A percentile compares a stretch with the other conserved stretches of the same genome.
phyloP scores from a whole-genome alignment of 2,888 invertebrate genomes.

The Abscondita cerata region DNA sequence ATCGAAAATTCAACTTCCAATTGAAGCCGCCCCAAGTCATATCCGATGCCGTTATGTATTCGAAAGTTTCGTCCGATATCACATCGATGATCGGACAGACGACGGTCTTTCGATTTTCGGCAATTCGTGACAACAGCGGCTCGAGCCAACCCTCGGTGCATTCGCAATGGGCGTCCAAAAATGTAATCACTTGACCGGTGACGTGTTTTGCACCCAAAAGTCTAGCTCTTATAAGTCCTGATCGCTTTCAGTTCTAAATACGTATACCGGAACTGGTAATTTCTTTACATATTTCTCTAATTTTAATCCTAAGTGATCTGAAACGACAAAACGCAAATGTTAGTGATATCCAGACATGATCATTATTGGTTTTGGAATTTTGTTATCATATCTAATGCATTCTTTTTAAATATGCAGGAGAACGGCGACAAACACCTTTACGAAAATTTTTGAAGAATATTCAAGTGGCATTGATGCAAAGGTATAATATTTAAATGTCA shows the following conservation, averaged over 20 bases:
- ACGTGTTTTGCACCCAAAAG: slow-evolving; percentile 93
- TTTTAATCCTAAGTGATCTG: slow-evolving; percentile 87
- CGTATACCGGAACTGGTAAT: slow-evolving; percentile 84
- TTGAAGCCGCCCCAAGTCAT: slow-evolving; percentile 99
- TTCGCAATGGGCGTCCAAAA: slow-evolving; percentile 98
- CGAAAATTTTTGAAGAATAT: too few species aligned
- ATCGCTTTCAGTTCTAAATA: slow-evolving; percentile 90
- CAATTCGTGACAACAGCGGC: slow-evolving; percentile 90
- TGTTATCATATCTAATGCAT: too few species aligned
- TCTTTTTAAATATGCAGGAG: too few species aligned
- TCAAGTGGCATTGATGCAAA: too few species aligned
- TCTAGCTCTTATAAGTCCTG: slow-evolving; percentile 94
- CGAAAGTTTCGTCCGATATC: slow-evolving; percentile 98
- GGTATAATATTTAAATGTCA: too few species aligned
- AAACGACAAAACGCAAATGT: too few species aligned
- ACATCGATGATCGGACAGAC: slow-evolving; percentile 99
- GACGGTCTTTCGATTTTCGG: slow-evolving; percentile 89
- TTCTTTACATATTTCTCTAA: slow-evolving; percentile 89
- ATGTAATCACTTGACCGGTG: slow-evolving; percentile 91
- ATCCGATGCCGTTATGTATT: slow-evolving; percentile 98
- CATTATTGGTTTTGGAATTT: too few species aligned
- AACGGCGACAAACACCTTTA: too few species aligned
- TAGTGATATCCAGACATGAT: too few species aligned
- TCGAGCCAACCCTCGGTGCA: slow-evolving; percentile 99
- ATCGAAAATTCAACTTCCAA: slow-evolving; percentile 99